phyloP scores from a whole-genome alignment of 1,140 invertebrate genomes.

The Schlechtendalia chinensis region DNA sequence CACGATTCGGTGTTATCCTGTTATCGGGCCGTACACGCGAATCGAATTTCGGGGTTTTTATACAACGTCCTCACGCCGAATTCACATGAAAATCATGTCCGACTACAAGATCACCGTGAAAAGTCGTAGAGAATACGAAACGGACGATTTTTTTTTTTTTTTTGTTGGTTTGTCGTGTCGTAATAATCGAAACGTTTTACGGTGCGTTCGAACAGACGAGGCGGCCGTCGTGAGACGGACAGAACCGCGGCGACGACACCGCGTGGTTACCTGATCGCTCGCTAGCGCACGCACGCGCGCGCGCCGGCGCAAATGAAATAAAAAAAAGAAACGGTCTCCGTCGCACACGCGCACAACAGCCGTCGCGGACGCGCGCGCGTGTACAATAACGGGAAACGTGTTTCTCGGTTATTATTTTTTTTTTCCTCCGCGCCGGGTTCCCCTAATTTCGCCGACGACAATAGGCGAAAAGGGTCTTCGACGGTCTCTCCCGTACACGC shows the following conservation, averaged over 20 bases:
- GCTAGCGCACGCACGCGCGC: background rate
- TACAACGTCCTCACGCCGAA: no score
- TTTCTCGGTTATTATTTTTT: background rate
- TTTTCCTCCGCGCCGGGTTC: background rate
- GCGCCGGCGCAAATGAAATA: background rate
- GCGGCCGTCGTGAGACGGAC: constrained; percentile 6
- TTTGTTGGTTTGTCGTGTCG: no score
- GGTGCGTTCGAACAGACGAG: no score
- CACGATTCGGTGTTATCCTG: no score
- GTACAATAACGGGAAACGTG: constrained; percentile 39
- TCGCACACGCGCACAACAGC: constrained; percentile 8
- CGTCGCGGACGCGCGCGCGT: background rate
- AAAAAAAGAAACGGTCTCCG: constrained; percentile 9
- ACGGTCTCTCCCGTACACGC: no score
- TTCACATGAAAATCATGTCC: no score
- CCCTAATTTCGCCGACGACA: constrained; percentile 6
- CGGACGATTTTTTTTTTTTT: no score
- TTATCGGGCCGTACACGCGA: no score
- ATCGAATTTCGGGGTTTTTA: no score
- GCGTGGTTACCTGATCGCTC: constrained; percentile 5
- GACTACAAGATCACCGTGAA: no score
- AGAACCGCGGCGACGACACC: background rate
- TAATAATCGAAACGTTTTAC: no score
- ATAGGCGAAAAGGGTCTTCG: background rate
- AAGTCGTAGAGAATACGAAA: no score